Percentiles rank a stretch among this genome's conserved stretches.
These are phyloP conservation scores for Blera fallax DNA, from an alignment of 2,888 invertebrate species.

Conservation along the genomic window DNA sequence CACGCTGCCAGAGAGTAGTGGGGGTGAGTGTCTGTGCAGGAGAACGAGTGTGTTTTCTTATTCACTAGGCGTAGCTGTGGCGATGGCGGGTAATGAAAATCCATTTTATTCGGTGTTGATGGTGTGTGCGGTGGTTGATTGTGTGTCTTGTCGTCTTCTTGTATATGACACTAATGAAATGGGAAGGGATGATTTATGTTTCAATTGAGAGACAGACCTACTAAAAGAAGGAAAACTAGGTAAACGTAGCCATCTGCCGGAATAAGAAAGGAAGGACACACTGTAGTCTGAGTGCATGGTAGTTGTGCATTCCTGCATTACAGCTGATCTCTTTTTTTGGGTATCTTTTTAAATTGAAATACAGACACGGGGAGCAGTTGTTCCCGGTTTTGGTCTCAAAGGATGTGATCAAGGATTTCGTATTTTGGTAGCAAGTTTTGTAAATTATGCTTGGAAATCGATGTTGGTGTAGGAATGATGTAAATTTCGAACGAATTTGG, in stretches of 20 bases:
- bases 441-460: neutral
- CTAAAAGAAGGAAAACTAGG: slow-evolving; percentile 25
- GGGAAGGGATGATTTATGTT: slow-evolving; percentile 67
- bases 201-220: slow-evolving; percentile 51
- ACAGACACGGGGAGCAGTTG: neutral
- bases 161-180: slow-evolving; percentile 45
- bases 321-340: slow-evolving; percentile 20
- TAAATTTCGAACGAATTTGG: no score
- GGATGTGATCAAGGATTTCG: neutral
- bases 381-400: neutral
- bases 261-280: slow-evolving; percentile 61
- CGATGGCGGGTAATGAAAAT: slow-evolving; percentile 55
- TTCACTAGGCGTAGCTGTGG: slow-evolving; percentile 45
- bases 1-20: neutral
- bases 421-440: neutral
- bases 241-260: slow-evolving; percentile 59
- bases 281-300: slow-evolving; percentile 18
- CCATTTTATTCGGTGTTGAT: slow-evolving; percentile 68
- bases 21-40: slow-evolving; percentile 30
- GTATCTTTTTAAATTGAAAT: neutral
- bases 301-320: slow-evolving; percentile 49
- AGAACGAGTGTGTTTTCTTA: slow-evolving; percentile 27
- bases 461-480: neutral
- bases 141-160: slow-evolving; percentile 14
- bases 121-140: slow-evolving; percentile 56